These are phyloP conservation scores for Platerodrilus igneus DNA, from an alignment of 2,888 invertebrate species.

Conservation along the genomic window DNA sequence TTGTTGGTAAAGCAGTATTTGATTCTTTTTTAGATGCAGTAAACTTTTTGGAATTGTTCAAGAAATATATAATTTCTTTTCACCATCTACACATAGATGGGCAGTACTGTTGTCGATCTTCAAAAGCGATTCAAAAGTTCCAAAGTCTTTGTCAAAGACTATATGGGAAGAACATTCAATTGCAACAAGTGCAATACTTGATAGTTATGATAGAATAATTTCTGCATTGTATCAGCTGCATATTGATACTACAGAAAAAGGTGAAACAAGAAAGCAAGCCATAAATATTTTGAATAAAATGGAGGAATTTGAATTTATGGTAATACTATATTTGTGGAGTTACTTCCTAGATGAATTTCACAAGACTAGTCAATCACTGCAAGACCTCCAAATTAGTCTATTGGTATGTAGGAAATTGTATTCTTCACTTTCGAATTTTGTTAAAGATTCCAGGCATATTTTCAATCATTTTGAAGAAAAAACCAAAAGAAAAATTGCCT, in stretches of 20 bases:
- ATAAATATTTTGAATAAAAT: conserved; percentile 15
- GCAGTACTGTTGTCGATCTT: conserved; percentile 18
- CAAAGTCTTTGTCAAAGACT: conserved; percentile 30
- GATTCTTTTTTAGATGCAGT: conserved; percentile 26
- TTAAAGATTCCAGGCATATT: too few species aligned
- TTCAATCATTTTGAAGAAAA: too few species aligned
- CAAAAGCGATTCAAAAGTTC: conserved; percentile 26
- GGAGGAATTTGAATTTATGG: conserved; percentile 16
- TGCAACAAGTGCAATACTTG: too few species aligned
- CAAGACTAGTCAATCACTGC: conserved; percentile 11
- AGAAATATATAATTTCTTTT: conserved; percentile 22
- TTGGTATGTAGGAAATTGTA: conserved; percentile 8
- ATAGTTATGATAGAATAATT: too few species aligned
- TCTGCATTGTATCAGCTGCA: too few species aligned
- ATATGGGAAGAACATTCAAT: conserved; percentile 32
- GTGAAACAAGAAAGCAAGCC: conserved; percentile 14
- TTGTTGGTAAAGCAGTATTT: conserved; percentile 24
- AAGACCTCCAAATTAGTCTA: conserved; percentile 11
- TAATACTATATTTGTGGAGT: conserved; percentile 14
- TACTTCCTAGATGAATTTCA: conserved; percentile 12
- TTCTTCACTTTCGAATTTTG: too few species aligned
- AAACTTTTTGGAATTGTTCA: conserved; percentile 16
- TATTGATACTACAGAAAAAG: too few species aligned
- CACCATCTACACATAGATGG: conserved; percentile 11
- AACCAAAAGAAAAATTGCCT: too few species aligned